Evolutionary conservation across 2,113 vertebrate species (phyloP), one percentile per base, ranked within the genome.

Genomic region (Entelurus aequoreus): DNA sequence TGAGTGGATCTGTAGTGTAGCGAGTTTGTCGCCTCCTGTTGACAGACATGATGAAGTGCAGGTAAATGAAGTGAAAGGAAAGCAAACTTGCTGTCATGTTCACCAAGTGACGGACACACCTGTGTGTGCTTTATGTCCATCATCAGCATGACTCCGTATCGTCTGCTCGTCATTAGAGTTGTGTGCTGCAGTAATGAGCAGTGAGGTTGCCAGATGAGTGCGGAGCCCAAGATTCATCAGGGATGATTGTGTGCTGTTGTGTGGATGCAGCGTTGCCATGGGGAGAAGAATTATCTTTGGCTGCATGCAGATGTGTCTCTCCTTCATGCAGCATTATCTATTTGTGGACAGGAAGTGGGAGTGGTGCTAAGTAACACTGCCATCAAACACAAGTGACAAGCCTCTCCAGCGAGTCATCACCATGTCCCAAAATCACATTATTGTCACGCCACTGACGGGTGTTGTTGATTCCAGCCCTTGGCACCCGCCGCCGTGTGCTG

Each of bases 361-460:
- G 74, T 78, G 78, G 75, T 75, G 77, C 75, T 81, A 81, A 85
- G 82, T 86, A 85, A 83, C 84, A 87, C 84, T 87, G 87, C 87
- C 84, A 86, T 86, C 84, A 83, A 87, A 86, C 80, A 81, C 79
- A 84, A 83, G 70, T 88, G 85, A 88, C 87, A 87, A 84, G 87
- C 84, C 81, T 74, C 82, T 77, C 68, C 72, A 83, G 82, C 83
- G 81, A 87, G 80, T 87, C 85, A 87, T 88, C 85, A 85, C 87
- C 85, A 86, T 86, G 85, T 87, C 84, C 87, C 79, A 87, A 87
- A 88, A 86, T 87, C 87, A 86, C 85, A 87, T 88, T 87, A 87
- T 85, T 86, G 81, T 84, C 82, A 81, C 67, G 76, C 77, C 76
- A 75, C 74, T 79, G 77, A 79, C 65, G 84, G 76, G 75, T 86